Percentiles rank a stretch among this genome's conserved stretches.
These are phyloP conservation scores for Bombus ignitus DNA, from an alignment of 1,140 invertebrate species.

Conservation along the genomic window DNA sequence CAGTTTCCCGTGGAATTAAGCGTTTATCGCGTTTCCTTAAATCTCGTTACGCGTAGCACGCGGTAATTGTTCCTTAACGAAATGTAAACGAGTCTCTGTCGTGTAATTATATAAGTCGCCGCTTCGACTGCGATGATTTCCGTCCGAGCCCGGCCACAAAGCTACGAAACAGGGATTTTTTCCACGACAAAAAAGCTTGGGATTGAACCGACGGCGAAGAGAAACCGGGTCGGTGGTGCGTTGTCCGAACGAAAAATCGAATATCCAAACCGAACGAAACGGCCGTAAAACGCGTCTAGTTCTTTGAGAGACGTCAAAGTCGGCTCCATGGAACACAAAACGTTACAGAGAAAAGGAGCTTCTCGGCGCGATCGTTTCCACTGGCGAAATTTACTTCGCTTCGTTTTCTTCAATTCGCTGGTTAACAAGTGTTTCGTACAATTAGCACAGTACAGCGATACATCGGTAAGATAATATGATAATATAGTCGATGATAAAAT, in stretches of 20 bases:
- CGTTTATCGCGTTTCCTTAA: background rate
- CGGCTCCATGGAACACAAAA: background rate
- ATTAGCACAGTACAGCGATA: too few relatives aligned
- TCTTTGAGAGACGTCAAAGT: background rate
- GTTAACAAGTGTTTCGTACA: too few relatives aligned
- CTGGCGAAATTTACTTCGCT: too few relatives aligned
- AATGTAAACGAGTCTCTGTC: background rate
- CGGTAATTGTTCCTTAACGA: conserved; percentile 16
- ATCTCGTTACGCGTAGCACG: background rate
- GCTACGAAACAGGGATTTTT: background rate
- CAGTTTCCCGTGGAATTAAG: background rate
- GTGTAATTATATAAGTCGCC: background rate
- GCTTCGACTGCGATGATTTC: background rate
- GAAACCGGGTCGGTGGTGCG: background rate
- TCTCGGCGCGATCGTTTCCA: too few relatives aligned
- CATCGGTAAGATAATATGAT: too few relatives aligned
- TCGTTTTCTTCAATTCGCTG: too few relatives aligned
- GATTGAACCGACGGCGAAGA: background rate
- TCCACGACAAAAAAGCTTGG: background rate
- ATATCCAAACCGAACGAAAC: background rate
- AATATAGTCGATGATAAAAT: too few relatives aligned
- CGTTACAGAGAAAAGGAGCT: too few relatives aligned
- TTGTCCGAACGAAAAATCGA: background rate
- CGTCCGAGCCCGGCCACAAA: background rate
- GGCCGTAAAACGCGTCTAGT: background rate